phyloP scores from a whole-genome alignment of 35 echinoderm and acorn worm species.

The Diadema setosum region DNA sequence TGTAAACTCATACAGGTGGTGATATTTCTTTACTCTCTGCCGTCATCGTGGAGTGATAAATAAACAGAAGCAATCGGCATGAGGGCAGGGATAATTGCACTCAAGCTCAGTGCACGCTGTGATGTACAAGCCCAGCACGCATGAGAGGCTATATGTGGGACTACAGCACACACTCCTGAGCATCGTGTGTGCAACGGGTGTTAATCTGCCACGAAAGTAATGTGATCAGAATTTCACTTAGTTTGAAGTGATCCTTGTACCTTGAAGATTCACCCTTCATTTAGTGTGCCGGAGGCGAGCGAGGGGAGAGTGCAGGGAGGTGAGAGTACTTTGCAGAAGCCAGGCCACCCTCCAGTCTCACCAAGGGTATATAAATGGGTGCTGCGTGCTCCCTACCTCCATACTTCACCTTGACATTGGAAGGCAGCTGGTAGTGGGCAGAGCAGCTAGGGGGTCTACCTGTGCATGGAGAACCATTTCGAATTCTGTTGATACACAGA shows the following conservation, averaged over 20 bases:
- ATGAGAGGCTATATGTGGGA: not conserved
- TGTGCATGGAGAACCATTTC: too few species aligned
- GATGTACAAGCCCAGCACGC: not conserved
- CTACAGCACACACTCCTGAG: not conserved
- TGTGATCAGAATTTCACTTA: conserved; percentile 5
- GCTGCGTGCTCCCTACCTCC: not conserved
- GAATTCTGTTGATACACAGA: too few species aligned
- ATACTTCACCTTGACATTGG: not conserved
- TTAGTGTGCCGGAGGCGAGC: not conserved
- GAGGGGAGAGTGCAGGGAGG: not conserved
- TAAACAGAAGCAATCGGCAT: conserved; percentile 9
- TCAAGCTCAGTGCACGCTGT: not conserved
- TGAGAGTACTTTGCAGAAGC: not conserved
- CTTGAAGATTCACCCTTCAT: not conserved
- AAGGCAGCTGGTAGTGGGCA: too few species aligned
- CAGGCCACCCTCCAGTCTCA: not conserved
- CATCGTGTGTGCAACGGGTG: not conserved
- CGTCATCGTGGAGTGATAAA: not conserved
- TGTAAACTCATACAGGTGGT: not conserved
- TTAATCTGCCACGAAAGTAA: not conserved
- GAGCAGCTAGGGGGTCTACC: too few species aligned
- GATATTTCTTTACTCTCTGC: not conserved
- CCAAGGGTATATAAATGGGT: not conserved
- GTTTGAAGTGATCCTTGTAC: not conserved
- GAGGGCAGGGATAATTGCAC: not conserved